These are phyloP conservation scores for Arge pagana DNA, from an alignment of 2,888 invertebrate genomes.

Conservation along the genomic window DNA sequence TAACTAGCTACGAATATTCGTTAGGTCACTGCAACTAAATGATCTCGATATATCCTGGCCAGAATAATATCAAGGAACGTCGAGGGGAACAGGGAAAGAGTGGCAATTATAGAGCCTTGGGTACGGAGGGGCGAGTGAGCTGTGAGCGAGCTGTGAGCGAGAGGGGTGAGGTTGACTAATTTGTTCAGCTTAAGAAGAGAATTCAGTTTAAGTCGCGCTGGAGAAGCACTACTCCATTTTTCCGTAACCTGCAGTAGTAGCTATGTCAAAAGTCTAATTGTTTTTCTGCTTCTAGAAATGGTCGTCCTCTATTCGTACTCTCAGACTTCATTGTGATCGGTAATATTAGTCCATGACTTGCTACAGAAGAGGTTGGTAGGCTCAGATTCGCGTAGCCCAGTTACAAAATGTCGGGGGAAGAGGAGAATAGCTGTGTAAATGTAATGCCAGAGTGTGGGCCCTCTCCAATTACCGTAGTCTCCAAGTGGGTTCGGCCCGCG, in stretches of 20 bases:
- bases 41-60: conserved; percentile 25
- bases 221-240: conserved; percentile 20
- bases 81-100: not conserved
- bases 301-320: not conserved
- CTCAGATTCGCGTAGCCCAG: too few relatives aligned
- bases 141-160: conserved; percentile 20
- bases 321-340: not conserved
- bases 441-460: too few relatives aligned
- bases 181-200: conserved; percentile 41
- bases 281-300: not conserved
- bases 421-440: too few relatives aligned
- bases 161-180: conserved; percentile 34
- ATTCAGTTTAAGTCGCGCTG: too few relatives aligned
- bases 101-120: conserved; percentile 21
- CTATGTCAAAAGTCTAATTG: not conserved
- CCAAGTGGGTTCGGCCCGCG: too few relatives aligned
- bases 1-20: too few relatives aligned
- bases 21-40: too few relatives aligned
- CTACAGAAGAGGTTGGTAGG: too few relatives aligned
- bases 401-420: too few relatives aligned
- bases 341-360: not conserved
- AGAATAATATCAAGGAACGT: conserved; percentile 2
- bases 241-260: not conserved
- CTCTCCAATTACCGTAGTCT: too few relatives aligned
- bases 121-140: conserved; percentile 16